Evolutionary conservation across 2,888 invertebrate species (phyloP).

Genomic region (Ornithoptera priamus): DNA sequence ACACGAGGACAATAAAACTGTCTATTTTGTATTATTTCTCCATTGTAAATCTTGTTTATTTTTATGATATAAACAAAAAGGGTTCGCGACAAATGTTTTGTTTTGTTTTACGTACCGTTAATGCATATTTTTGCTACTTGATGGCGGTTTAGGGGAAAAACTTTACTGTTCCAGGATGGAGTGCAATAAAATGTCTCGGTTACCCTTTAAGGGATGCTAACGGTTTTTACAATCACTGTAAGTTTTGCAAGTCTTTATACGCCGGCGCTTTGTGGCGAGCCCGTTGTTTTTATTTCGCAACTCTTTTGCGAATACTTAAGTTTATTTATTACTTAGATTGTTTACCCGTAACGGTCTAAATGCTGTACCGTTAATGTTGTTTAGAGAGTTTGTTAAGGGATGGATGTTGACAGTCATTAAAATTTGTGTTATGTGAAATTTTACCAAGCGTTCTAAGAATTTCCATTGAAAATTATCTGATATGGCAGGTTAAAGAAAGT

Average conservation of each 20-base stretch:
- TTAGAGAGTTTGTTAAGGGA: conserved; percentile 22
- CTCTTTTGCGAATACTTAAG: conserved; percentile 51
- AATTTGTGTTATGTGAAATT: neutral
- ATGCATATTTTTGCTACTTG: conserved; percentile 22
- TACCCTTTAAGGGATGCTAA: conserved; percentile 50
- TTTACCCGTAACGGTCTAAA: conserved; percentile 44
- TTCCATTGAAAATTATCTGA: neutral
- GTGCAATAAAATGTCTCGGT: conserved; percentile 54
- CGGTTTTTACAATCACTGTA: conserved; percentile 41
- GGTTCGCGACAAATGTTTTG: neutral
- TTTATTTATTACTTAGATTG: conserved; percentile 37
- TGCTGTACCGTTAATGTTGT: conserved; percentile 44
- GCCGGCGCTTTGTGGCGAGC: conserved; percentile 40
- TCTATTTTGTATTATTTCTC: neutral
- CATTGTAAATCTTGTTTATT: conserved; percentile 18
- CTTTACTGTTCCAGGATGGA: conserved; percentile 37
- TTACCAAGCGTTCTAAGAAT: neutral
- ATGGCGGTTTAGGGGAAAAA: conserved; percentile 19
- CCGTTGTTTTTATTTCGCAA: conserved; percentile 54
- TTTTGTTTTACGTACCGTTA: conserved; percentile 22
- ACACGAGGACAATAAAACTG: neutral
- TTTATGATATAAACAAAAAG: neutral
- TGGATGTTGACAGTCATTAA: neutral
- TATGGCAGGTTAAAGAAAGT: neutral
- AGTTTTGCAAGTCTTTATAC: conserved; percentile 31